These are phyloP conservation scores for Hydrochoerus hydrochaeris DNA, from an alignment of 2,113 vertebrate genomes.

Conservation along the genomic window DNA sequence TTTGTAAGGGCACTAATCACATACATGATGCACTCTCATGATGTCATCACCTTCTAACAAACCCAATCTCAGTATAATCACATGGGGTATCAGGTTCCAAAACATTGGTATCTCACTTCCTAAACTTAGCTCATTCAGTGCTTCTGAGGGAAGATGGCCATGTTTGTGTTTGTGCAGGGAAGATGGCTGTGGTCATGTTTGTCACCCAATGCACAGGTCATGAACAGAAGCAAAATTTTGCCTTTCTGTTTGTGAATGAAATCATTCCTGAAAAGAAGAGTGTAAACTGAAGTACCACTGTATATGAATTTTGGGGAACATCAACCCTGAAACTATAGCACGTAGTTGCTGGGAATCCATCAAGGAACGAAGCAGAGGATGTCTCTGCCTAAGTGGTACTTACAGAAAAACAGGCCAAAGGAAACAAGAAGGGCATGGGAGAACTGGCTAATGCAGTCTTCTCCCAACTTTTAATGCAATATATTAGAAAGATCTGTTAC, in stretches of 20 bases:
- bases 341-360: background rate
- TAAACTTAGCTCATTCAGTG: background rate
- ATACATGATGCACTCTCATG: background rate
- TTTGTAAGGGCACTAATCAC: background rate
- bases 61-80: too few relatives aligned
- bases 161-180: background rate
- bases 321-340: background rate
- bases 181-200: background rate
- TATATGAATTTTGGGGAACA: background rate
- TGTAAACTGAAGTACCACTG: background rate
- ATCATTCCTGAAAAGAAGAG: background rate
- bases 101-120: background rate
- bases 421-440: background rate
- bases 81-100: background rate
- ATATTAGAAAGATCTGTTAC: too few relatives aligned
- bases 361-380: background rate
- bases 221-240: background rate
- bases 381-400: background rate
- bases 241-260: background rate
- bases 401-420: background rate
- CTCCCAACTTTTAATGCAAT: background rate
- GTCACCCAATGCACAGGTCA: background rate
- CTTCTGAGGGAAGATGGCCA: background rate
- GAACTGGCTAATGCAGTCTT: fast-evolving
- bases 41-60: background rate